phyloP scores from a whole-genome alignment of 2,797 vertebrate genomes.

The Tapirus indicus region DNA sequence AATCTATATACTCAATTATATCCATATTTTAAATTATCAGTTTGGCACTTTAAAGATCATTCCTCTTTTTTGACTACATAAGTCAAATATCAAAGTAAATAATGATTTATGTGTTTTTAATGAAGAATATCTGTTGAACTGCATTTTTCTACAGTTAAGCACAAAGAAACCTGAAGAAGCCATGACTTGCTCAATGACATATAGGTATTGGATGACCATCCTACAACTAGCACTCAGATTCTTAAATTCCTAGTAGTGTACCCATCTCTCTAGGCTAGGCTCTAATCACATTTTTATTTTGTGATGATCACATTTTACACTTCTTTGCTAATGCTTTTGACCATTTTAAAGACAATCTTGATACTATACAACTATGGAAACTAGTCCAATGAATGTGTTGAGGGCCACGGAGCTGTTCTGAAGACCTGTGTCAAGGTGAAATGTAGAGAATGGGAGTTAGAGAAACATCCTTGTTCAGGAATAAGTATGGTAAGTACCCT shows the following conservation, averaged over 20 bases:
- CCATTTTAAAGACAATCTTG: too few species aligned
- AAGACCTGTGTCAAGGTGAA: too few species aligned
- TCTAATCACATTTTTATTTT: background rate
- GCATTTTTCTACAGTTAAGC: background rate
- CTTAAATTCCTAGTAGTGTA: background rate
- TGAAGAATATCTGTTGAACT: background rate
- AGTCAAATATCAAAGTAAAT: too few species aligned
- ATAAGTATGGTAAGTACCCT: too few species aligned
- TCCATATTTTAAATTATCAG: background rate
- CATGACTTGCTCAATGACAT: background rate
- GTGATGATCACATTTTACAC: background rate
- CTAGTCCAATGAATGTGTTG: too few species aligned
- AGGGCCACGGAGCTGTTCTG: too few species aligned
- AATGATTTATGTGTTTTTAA: background rate
- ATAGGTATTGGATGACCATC: background rate
- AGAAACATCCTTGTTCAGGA: too few species aligned
- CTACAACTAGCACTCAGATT: background rate
- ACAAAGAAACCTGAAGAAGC: background rate
- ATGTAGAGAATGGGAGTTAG: too few species aligned
- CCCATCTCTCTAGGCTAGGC: background rate
- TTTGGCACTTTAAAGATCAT: background rate
- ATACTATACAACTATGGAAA: too few species aligned
- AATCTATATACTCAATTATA: background rate
- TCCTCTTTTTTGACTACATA: background rate
- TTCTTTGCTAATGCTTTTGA: background rate